phyloP scores from a whole-genome alignment of 2,797 vertebrate species.

The Trachurus trachurus region DNA sequence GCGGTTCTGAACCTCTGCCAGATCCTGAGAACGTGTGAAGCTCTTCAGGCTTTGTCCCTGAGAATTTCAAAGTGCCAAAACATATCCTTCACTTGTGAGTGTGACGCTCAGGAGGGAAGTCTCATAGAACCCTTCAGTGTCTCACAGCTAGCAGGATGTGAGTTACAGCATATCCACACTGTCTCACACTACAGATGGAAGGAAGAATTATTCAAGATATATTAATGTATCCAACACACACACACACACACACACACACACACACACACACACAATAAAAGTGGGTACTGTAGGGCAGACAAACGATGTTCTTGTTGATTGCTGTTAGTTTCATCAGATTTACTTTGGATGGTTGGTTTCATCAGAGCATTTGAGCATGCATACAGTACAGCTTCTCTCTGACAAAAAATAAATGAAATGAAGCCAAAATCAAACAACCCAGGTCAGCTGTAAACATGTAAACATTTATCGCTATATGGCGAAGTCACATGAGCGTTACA shows the following conservation, averaged over 20 bases:
- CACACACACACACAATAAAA: background rate
- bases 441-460: slow-evolving; percentile 22
- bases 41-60: background rate
- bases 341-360: slow-evolving; percentile 56
- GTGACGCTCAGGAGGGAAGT: slow-evolving; percentile 2
- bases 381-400: background rate
- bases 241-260: background rate
- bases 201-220: slow-evolving; percentile 21
- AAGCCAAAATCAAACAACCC: slow-evolving; percentile 9
- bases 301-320: slow-evolving; percentile 59
- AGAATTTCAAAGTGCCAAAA: slow-evolving; percentile 22
- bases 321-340: slow-evolving; percentile 74
- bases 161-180: slow-evolving; percentile 12
- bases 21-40: background rate
- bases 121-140: slow-evolving; percentile 2
- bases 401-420: slow-evolving; percentile 23
- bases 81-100: slow-evolving; percentile 5
- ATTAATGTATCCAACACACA: slow-evolving; percentile 1
- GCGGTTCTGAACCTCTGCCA: slow-evolving; percentile 13
- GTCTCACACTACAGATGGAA: slow-evolving; percentile 17
- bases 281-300: slow-evolving; percentile 18
- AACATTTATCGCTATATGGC: slow-evolving; percentile 5
- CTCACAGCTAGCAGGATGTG: no score
- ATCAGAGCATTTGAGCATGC: slow-evolving; percentile 42
- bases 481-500: no score